Evolutionary conservation across 2,113 vertebrate species (phyloP).

Genomic region (Clarias gariepinus): DNA sequence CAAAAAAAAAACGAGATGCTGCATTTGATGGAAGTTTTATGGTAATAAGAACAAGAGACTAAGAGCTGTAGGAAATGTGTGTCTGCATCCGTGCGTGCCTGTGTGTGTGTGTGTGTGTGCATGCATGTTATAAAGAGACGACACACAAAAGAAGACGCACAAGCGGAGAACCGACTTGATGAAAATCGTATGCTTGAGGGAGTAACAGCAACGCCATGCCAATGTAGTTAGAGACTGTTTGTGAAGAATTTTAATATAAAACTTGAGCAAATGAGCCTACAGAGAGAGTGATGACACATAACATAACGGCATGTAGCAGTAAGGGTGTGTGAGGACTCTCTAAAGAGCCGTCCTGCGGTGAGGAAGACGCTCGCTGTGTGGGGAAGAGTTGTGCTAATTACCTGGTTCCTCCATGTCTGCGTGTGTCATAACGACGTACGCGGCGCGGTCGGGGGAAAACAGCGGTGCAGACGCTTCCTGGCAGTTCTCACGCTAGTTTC

Average conservation of each 20-base stretch:
- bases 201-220: not conserved
- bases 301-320: not conserved
- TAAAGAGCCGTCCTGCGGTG: constrained; percentile 13
- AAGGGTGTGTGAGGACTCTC: not conserved
- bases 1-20: not conserved
- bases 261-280: constrained; percentile 15
- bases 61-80: constrained; percentile 26
- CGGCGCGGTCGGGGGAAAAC: not conserved
- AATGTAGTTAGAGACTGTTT: constrained; percentile 4
- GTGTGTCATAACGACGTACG: not conserved
- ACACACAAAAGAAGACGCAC: not conserved
- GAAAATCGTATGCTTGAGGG: not conserved
- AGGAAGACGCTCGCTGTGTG: constrained; percentile 12
- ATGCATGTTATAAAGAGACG: not conserved
- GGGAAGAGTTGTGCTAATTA: constrained; percentile 22
- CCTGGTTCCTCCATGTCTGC: constrained; percentile 4
- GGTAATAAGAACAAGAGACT: not conserved
- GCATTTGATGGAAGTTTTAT: not conserved
- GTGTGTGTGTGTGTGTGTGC: not conserved
- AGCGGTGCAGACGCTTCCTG: not conserved
- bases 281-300: constrained; percentile 15
- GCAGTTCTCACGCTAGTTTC: not conserved
- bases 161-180: not conserved
- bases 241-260: constrained; percentile 14
- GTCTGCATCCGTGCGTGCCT: not conserved